Evolutionary conservation across 2,888 invertebrate genomes (phyloP), one percentile per base, ranked within the genome.

Genomic region (Podabrus alpinus): DNA sequence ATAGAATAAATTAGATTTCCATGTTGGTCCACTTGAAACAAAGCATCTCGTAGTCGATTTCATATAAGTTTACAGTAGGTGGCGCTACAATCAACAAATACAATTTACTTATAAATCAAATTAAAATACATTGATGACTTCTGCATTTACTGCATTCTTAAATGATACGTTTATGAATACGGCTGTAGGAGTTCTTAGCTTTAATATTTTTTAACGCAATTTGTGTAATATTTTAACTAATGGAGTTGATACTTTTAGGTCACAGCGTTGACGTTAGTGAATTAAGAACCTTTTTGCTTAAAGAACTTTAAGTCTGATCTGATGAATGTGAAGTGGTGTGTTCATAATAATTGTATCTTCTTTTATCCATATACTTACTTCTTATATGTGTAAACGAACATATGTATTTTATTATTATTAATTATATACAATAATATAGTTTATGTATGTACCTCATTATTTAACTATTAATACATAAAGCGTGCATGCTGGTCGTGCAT

Each of bases 401-500:
- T n/a, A n/a, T 76, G 73, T 81, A 80, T 76, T 69, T 78, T 76
- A 75, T 75, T 78, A 80, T 79, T 76, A 77, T 73, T 78, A 79
- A 74, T 71, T 72, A 75, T 78, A 73, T 69, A 74, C 69, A 78
- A 68, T n/a, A n/a, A n/a, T 76, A n/a, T 19, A 21, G 45, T 45
- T 64, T 19, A 21, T 64, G 73, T 78, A 74, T 80, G 79, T 81
- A 82, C 81, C 82, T 83, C 82, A 82, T 80, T 81, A 83, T 82
- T 82, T 79, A 75, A 80, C 82, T 81, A 74, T 68, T 62, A 73
- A 68, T 66, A 77, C 19, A 73, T 69, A 77, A 71, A 75, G 66
- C 74, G 74, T 84, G 85, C 86, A 85, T 84, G 86, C 86, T 84
- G 86, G 86, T 71, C 86, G 85, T 85, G 85, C 85, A 82, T 82